phyloP scores from a whole-genome alignment of 1,140 invertebrate species.

The Coboldia fuscipes region DNA sequence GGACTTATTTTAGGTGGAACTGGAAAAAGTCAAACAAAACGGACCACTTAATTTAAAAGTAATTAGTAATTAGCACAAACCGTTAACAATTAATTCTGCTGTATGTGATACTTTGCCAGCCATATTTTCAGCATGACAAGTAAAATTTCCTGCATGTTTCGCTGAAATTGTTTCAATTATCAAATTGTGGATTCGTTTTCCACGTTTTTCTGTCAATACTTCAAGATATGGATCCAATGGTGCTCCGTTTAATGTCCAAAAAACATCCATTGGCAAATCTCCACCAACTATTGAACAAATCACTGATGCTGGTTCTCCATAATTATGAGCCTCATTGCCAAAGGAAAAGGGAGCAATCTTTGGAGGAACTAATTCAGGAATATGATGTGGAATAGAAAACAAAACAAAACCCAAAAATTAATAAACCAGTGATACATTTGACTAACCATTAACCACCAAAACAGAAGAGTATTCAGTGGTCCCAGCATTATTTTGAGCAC shows the following conservation, averaged over 20 bases:
- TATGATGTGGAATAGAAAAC: not conserved
- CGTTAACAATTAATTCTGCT: slow-evolving; percentile 44
- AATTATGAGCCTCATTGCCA: slow-evolving; percentile 39
- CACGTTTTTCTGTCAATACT: slow-evolving; percentile 33
- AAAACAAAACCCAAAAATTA: not conserved
- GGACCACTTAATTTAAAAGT: too few species aligned
- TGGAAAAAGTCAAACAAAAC: slow-evolving; percentile 13
- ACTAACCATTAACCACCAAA: slow-evolving; percentile 30
- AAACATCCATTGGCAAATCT: slow-evolving; percentile 37
- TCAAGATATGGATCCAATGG: slow-evolving; percentile 25
- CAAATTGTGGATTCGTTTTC: slow-evolving; percentile 46
- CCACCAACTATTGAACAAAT: slow-evolving; percentile 43
- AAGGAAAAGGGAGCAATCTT: slow-evolving; percentile 39
- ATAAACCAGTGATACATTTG: not conserved
- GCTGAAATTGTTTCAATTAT: slow-evolving; percentile 53
- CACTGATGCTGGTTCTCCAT: slow-evolving; percentile 46
- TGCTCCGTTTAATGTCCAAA: slow-evolving; percentile 33
- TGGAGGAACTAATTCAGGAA: slow-evolving; percentile 26
- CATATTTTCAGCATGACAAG: slow-evolving; percentile 48
- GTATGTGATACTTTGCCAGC: slow-evolving; percentile 42
- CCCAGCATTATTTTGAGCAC: slow-evolving; percentile 36
- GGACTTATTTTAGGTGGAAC: slow-evolving; percentile 41
- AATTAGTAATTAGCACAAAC: slow-evolving; percentile 37
- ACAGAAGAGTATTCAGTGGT: slow-evolving; percentile 26
- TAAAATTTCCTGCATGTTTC: slow-evolving; percentile 56